These are phyloP conservation scores for Brenthis ino DNA, from an alignment of 2,888 invertebrate species.

Conservation along the genomic window DNA sequence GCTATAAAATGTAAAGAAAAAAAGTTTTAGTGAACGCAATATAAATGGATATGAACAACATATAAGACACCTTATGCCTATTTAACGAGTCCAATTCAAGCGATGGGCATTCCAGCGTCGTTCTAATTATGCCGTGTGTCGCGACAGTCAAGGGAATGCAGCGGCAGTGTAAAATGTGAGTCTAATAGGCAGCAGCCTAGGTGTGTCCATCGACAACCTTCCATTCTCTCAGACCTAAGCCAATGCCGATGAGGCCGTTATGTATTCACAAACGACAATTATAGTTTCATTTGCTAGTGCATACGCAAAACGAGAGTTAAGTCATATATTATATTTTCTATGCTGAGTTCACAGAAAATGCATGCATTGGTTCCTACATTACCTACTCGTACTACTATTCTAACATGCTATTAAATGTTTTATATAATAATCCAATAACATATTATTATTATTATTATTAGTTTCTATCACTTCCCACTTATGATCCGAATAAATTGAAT, in stretches of 20 bases:
- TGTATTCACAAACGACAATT: conserved; percentile 55
- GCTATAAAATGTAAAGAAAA: background rate
- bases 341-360: background rate
- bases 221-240: conserved; percentile 68
- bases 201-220: conserved; percentile 74
- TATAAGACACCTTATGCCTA: background rate
- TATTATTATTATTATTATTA: conserved; percentile 25
- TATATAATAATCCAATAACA: conserved; percentile 12
- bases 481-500: conserved; percentile 41
- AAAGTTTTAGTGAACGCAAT: background rate
- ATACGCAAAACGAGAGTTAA: conserved; percentile 11
- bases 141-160: conserved; percentile 64
- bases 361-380: background rate
- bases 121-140: conserved; percentile 57
- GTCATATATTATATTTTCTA: conserved; percentile 1
- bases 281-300: conserved; percentile 39
- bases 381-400: background rate
- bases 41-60: conserved; percentile 22
- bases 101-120: conserved; percentile 43
- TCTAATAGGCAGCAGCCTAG: conserved; percentile 53
- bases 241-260: conserved; percentile 72
- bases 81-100: conserved; percentile 11
- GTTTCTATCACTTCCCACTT: conserved; percentile 28
- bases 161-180: conserved; percentile 61
- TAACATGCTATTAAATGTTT: background rate